Base-by-base conservation (phyloP, 1,140 invertebrate species). In the Temnothorax nylanderi region DNA sequence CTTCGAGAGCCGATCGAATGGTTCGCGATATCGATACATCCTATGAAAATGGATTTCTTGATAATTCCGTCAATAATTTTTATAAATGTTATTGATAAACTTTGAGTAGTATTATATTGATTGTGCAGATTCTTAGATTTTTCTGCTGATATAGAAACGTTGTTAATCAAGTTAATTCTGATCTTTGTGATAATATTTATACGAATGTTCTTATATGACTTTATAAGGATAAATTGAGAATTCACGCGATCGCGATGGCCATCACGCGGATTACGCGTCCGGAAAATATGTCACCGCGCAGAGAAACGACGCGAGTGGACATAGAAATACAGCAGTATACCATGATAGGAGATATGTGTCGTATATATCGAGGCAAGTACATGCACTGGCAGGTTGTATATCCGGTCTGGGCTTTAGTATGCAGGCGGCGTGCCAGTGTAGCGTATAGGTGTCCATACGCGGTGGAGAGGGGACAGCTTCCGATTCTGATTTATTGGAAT, bases 401-500 rank as follows among this genome's bases (percentile, higher is more conserved):
- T 95, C 94, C 94, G 94, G 94, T 95, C 93, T 93, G 87, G 65
- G 90, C 87, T 94, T 95, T 95, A 95, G 93, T 95, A 95, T 95
- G 93, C 94, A 94, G 92, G 89, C 92, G 69, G 92, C 90, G 94
- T 93, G 72, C 80, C 92, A 86, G 89, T 93, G 92, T 92, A 92
- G 91, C 88, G 92, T 93, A 67, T 44, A 67, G 64, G 37, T 67
- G 92, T 89, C 88, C 85, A 88, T 89, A 85, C 89, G 88, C 87
- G 90, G 87, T 51, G 85, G 87, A 89, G 91, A 72, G 87, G 90
- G 88, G 89, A 84, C 76, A 94, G 93, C 93, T 95, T 95, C 94
- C 94, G 94, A 95, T 94, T 94, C 92, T 94, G 93, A 93, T 94
- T 94, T 94, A 94, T 94, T 93, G 93, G 94, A 94, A 94, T 95